Conservation (phyloP, 1,140 invertebrate species). For the Micrasema minimum region DNA sequence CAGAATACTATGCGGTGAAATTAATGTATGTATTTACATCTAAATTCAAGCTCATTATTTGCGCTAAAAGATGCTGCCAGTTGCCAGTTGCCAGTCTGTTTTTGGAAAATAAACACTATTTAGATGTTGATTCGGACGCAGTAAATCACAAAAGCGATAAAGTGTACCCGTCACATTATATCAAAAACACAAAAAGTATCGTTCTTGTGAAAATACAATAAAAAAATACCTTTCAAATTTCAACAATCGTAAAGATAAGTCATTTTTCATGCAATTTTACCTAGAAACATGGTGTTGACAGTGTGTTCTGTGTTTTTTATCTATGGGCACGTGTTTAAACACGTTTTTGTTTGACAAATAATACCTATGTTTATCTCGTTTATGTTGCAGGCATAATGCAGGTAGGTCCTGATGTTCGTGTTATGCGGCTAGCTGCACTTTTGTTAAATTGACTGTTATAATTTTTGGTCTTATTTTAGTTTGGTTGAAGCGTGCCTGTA, state of each 20-base stretch:
- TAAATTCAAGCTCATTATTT: not conserved
- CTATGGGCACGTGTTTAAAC: constrained; percentile 41
- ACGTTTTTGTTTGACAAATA: constrained; percentile 44
- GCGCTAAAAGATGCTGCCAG: not conserved
- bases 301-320: constrained; percentile 3
- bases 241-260: constrained; percentile 41
- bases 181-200: constrained; percentile 7
- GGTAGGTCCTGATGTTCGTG: constrained; percentile 5
- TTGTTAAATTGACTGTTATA: not conserved
- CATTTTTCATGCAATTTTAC: constrained; percentile 41
- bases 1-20: too few species aligned
- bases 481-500: too few species aligned
- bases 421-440: not conserved
- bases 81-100: not conserved
- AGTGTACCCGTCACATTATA: not conserved
- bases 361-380: constrained; percentile 17
- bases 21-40: not conserved
- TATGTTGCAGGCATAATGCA: not conserved
- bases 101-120: constrained; percentile 2
- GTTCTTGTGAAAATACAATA: constrained; percentile 29
- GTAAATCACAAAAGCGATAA: constrained; percentile 22
- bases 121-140: constrained; percentile 14
- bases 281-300: constrained; percentile 26
- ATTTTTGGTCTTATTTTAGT: not conserved
- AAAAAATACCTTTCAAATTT: constrained; percentile 27